Evolutionary conservation across 2,113 vertebrate genomes (phyloP).

Genomic region (Origma solitaria): DNA sequence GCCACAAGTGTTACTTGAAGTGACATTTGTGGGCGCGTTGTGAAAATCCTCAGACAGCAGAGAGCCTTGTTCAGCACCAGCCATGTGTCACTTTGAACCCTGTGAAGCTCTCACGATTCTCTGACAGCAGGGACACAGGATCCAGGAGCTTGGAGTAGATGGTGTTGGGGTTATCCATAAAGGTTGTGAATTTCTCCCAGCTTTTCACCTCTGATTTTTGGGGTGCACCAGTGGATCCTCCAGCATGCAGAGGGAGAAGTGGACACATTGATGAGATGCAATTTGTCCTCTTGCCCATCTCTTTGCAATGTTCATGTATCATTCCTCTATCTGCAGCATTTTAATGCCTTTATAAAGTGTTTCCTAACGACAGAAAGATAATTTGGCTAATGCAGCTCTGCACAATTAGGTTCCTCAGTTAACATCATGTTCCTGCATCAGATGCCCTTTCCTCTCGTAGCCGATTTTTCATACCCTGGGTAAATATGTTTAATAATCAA

Average conservation of each 20-base stretch:
- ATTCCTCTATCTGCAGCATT: neutral
- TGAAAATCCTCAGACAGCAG: slow-evolving; percentile 4
- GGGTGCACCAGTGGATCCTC: neutral
- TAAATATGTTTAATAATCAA: slow-evolving; percentile 77
- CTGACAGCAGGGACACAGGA: neutral
- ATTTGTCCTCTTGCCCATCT: slow-evolving; percentile 2
- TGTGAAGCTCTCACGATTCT: fast-evolving
- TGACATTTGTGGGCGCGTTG: slow-evolving; percentile 6
- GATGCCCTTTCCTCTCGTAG: slow-evolving; percentile 37
- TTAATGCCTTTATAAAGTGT: slow-evolving; percentile 41
- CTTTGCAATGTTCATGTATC: neutral
- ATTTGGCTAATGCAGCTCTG: slow-evolving; percentile 60
- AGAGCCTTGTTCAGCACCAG: neutral
- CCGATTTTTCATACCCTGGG: slow-evolving; percentile 63
- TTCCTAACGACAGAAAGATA: slow-evolving; percentile 45
- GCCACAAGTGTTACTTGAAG: neutral
- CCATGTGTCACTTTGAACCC: neutral
- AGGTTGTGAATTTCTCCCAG: neutral
- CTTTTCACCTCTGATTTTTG: neutral
- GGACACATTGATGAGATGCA: neutral
- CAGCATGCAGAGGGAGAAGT: neutral
- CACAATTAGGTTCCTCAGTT: slow-evolving; percentile 53
- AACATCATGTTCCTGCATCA: slow-evolving; percentile 47
- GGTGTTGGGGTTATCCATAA: fast-evolving
- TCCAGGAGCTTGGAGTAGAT: neutral